These are phyloP conservation scores for Ligdia adustata DNA, from an alignment of 2,888 invertebrate species.

Conservation along the genomic window DNA sequence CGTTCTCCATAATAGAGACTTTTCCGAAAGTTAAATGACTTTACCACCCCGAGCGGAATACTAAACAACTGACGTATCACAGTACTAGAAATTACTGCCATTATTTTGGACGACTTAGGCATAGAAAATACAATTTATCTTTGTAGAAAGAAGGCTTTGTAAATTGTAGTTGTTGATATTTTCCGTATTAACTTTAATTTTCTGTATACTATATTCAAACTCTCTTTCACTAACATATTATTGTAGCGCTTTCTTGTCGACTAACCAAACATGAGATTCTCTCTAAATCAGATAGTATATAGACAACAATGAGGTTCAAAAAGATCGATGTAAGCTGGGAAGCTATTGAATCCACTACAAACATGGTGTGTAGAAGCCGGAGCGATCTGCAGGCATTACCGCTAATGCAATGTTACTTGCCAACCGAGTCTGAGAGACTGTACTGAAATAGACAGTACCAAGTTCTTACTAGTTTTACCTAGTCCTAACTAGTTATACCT, in stretches of 20 bases:
- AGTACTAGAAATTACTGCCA: constrained; percentile 1
- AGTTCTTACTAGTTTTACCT: neutral
- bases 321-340: neutral
- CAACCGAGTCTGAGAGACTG: neutral
- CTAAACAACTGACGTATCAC: neutral
- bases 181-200: no score
- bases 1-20: constrained; percentile 2
- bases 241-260: no score
- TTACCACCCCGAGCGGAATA: constrained; percentile 3
- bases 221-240: no score
- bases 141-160: no score
- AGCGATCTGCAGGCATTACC: constrained; percentile 1
- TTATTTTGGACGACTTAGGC: constrained; percentile 1
- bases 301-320: no score
- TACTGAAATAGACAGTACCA: constrained; percentile 1
- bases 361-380: neutral
- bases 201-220: no score
- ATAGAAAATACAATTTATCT: constrained; percentile 1
- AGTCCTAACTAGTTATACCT: no score
- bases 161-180: no score
- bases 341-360: neutral
- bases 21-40: constrained; percentile 10
- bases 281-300: no score
- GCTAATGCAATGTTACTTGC: constrained; percentile 8
- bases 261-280: no score